These are phyloP conservation scores for Athene cunicularia DNA, from an alignment of 2,113 vertebrate species.

Conservation along the genomic window DNA sequence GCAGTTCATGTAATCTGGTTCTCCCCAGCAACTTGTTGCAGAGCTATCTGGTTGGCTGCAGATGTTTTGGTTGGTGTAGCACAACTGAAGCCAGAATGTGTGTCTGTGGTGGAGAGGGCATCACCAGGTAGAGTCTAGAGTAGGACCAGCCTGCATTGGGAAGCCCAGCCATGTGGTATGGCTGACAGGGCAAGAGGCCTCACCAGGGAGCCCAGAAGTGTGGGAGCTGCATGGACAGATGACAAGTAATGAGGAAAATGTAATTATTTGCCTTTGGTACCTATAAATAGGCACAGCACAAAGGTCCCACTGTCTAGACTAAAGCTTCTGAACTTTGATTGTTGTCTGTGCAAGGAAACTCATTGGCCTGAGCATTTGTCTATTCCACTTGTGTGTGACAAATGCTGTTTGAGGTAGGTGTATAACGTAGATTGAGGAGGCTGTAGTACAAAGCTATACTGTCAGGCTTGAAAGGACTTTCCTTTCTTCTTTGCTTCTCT, in stretches of 20 bases:
- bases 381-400: not conserved
- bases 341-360: not conserved
- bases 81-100: not conserved
- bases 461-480: not conserved
- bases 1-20: fast-evolving
- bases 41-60: not conserved
- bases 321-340: not conserved
- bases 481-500: not conserved
- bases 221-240: not conserved
- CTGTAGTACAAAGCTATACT: not conserved
- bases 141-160: not conserved
- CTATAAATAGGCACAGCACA: not conserved
- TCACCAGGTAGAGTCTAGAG: not conserved
- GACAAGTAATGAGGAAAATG: not conserved
- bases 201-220: not conserved
- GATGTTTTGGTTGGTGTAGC: not conserved
- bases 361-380: not conserved
- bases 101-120: not conserved
- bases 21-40: not conserved
- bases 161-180: fast-evolving
- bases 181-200: not conserved
- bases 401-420: not conserved
- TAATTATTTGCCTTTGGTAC: not conserved
- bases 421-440: not conserved
- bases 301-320: not conserved